Evolutionary conservation across 2,888 invertebrate genomes (phyloP).

Genomic region (Coelinius sp.): DNA sequence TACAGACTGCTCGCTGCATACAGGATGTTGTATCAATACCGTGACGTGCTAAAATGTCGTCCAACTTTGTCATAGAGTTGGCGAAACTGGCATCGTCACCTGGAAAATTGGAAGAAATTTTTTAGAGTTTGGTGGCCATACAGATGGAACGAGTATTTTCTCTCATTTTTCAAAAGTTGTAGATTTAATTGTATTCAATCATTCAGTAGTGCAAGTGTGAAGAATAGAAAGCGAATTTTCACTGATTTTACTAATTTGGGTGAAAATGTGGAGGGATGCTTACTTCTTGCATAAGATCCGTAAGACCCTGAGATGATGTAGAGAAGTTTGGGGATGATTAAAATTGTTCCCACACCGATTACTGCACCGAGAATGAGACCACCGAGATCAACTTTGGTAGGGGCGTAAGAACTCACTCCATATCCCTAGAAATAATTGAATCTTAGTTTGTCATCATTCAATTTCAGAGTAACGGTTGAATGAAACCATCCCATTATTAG

Average conservation of each 20-base stretch:
- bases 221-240: too few relatives aligned
- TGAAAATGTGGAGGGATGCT: slow-evolving; percentile 59
- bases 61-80: slow-evolving; percentile 74
- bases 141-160: too few relatives aligned
- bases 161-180: neutral
- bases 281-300: slow-evolving; percentile 80
- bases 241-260: too few relatives aligned
- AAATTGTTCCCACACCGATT: slow-evolving; percentile 84
- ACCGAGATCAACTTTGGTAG: slow-evolving; percentile 85
- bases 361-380: slow-evolving; percentile 86
- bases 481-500: neutral
- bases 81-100: slow-evolving; percentile 77
- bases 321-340: slow-evolving; percentile 85
- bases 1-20: slow-evolving; percentile 76
- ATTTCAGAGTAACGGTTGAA: neutral
- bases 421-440: slow-evolving; percentile 55
- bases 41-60: slow-evolving; percentile 73
- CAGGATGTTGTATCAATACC: slow-evolving; percentile 77
- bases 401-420: slow-evolving; percentile 78
- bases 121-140: neutral
- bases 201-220: too few relatives aligned
- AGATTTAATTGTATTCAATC: too few relatives aligned
- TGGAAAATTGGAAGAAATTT: slow-evolving; percentile 53
- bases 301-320: slow-evolving; percentile 80
- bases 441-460: neutral